phyloP scores from a whole-genome alignment of 1,140 invertebrate genomes.

The Panulirus ornatus region DNA sequence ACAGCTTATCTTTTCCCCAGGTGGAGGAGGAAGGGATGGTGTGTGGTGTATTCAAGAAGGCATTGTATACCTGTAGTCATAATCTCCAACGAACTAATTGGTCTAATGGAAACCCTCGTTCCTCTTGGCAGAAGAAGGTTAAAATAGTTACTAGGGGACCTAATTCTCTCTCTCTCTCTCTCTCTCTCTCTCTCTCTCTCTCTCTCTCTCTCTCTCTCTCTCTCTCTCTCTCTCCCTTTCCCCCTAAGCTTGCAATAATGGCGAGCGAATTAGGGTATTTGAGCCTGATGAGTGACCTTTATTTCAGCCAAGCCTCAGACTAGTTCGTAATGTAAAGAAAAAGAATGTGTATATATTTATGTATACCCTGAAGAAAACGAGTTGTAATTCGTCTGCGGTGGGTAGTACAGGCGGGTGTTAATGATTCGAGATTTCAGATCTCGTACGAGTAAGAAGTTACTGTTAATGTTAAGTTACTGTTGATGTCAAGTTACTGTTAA shows the following conservation, averaged over 20 bases:
- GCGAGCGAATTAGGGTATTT: neutral
- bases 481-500: too few relatives aligned
- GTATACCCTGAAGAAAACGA: too few relatives aligned
- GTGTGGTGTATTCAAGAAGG: neutral
- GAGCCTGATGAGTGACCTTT: neutral
- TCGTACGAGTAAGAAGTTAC: too few relatives aligned
- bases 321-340: too few relatives aligned
- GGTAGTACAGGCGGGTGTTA: too few relatives aligned
- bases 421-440: too few relatives aligned
- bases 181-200: neutral
- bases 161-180: neutral
- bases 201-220: neutral
- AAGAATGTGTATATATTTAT: too few relatives aligned
- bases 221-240: neutral
- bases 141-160: neutral
- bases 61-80: neutral
- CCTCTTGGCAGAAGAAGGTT: neutral
- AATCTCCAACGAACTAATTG: neutral
- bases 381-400: too few relatives aligned
- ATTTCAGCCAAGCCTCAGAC: too few relatives aligned
- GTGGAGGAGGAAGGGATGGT: neutral
- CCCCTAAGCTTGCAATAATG: neutral
- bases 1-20: neutral
- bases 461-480: too few relatives aligned
- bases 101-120: neutral